Base-by-base conservation (phyloP, 2,888 invertebrate genomes). In the Cephus nigrinus region DNA sequence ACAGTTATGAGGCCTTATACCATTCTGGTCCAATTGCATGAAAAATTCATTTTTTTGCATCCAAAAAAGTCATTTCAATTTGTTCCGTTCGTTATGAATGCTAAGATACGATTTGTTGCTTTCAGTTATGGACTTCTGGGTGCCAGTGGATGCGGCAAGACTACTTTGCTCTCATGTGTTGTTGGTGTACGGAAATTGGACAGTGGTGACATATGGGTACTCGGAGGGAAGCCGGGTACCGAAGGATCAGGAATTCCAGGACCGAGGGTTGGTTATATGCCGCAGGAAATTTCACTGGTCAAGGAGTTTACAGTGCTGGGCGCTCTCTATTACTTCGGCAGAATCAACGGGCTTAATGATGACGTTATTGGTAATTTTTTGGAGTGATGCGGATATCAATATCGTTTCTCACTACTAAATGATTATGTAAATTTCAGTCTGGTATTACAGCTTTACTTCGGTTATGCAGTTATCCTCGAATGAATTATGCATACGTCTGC, bases 101-200 rank as follows among this genome's bases (percentile, higher is more conserved):
- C 23, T 9, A 55, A 15, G 55, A 23, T 55, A 55, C 9, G 4
- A 71, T 15, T 71, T 12, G 31, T 0, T 71, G 0, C 0, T 71
- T 78, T 30, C 68, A 78, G 78, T 55, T 98, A 98, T 90, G 97
- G 97, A 40, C 93, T 98, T 11, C 93, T 98, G 33, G 98, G 98
- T 2, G 96, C 98, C 0, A 97, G 97, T 84, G 98, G 98, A 11
- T 98, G 98, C 88, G 97, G 97, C 5, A 98, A 98, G 90, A 98
- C 98, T 0, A 98, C 98, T 0, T 92, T 98, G 4, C 93, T 98
- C 12, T 95, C 96, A 75, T 96, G 97, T 91, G 94, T 97, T 82
- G 96, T 98, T 11, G 98, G 98, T 0, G 93, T 96, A 82, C 93
- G 95, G 80, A 92, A 93, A 76, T 92, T 97, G 72, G 94, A 97